These are phyloP conservation scores for Drosophila melanogaster DNA, from an alignment of 1,140 invertebrate genomes.

Conservation along the genomic window Release_6_plus_ISO1_MT NT_037436.4:18282001-18282500, in stretches of 20 bases:
- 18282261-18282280: constrained; percentile 23
- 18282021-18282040: constrained; percentile 56
- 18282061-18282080: constrained; percentile 71
- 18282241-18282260: constrained; percentile 26
- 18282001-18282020: constrained; percentile 68
- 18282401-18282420: constrained; percentile 4
- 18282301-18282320: constrained; percentile 47
- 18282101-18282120: constrained; percentile 50
- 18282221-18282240: constrained; percentile 60
- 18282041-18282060: constrained; percentile 46
- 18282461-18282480: too few species aligned
- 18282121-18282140: constrained; percentile 66
- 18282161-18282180: constrained; percentile 16
- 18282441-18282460: too few species aligned
- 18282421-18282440: neutral
- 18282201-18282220: constrained; percentile 60
- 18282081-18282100: constrained; percentile 78
- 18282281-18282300: constrained; percentile 68
- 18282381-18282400: constrained; percentile 59
- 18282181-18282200: constrained; percentile 62
- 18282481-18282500: too few species aligned
- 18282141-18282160: constrained; percentile 13
- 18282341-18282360: constrained; percentile 30
- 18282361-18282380: constrained; percentile 33
- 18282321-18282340: constrained; percentile 33